Evolutionary conservation across 2,797 vertebrate species (phyloP), one percentile per base, ranked within the genome.

Genomic region (Malacoctenus gilli): DNA sequence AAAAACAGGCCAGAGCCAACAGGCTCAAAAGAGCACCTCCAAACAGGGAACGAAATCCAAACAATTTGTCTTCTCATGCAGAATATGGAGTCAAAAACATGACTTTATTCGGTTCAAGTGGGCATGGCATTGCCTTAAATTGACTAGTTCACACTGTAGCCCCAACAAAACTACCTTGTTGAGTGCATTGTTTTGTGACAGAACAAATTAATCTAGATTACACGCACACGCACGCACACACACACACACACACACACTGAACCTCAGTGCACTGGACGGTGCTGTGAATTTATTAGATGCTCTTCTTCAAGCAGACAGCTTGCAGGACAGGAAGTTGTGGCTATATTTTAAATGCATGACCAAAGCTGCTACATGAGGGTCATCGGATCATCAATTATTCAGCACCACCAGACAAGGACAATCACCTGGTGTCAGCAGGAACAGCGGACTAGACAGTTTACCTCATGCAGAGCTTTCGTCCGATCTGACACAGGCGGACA

Each of bases 381-480:
- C 52, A 54, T 72, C 60, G 58, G 55, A 78, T 77, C 71, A 88
- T 86, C 72, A 72, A 88, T 89, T 85, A 88, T 90, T 89, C 80
- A 89, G 79, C 79, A 63, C 46, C 69, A 82, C 18, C 75, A 75
- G 41, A 62, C 73, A 67, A 30, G 61, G 46, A 85, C 80, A 86
- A 85, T 73, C 52, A 42, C 23, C 42, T 34, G 40, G 42, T 58
- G 79, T 77, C 77, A 75, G 74, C 77, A 63, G 53, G 60, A 52
- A 58, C 11, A 48, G 22, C 55, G 32, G 39, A 77, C 51, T 20
- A 62, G 61, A 39, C 12, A 30, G 55, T 13, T 14, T 9, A 31
- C 44, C 37, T 68, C 37, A 23, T 52, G 16, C 37, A 5, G 15
- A n/a, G 47, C 12, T 44, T 42, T 13, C 14, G 13, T 35, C 30